Evolutionary conservation across 2,797 vertebrate genomes (phyloP).

Genomic region (Acridotheres tristis): DNA sequence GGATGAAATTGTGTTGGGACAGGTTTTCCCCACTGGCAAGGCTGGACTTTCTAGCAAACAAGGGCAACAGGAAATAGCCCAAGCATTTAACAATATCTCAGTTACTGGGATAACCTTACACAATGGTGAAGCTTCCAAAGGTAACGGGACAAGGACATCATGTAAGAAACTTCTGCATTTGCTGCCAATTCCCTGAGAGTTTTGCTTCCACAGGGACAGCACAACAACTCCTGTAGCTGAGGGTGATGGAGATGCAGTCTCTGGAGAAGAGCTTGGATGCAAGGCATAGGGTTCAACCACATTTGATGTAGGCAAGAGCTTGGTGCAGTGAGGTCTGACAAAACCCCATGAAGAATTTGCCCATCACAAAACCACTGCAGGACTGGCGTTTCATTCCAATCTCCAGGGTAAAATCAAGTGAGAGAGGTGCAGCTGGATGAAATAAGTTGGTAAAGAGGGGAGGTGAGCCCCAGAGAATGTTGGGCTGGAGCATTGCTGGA

Average conservation of each 20-base stretch:
- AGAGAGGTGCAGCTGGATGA: background rate
- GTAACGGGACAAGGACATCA: background rate
- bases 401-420: background rate
- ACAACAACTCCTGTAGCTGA: background rate
- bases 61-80: background rate
- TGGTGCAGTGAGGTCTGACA: background rate
- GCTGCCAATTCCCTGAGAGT: background rate
- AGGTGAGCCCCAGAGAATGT: background rate
- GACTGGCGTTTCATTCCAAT: background rate
- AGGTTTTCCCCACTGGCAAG: background rate
- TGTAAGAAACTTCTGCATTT: background rate
- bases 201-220: background rate
- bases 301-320: background rate
- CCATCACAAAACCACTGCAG: background rate
- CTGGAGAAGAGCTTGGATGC: background rate
- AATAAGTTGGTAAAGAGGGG: background rate
- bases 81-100: background rate
- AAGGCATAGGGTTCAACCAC: background rate
- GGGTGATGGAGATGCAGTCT: background rate
- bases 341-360: background rate
- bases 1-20: background rate
- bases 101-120: background rate
- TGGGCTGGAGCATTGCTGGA: background rate
- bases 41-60: background rate
- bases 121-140: rapidly evolving